Percentiles rank a stretch among this genome's conserved stretches.
phyloP scores from a whole-genome alignment of 1,140 invertebrate genomes.

The Pogonognathellus flavescens region DNA sequence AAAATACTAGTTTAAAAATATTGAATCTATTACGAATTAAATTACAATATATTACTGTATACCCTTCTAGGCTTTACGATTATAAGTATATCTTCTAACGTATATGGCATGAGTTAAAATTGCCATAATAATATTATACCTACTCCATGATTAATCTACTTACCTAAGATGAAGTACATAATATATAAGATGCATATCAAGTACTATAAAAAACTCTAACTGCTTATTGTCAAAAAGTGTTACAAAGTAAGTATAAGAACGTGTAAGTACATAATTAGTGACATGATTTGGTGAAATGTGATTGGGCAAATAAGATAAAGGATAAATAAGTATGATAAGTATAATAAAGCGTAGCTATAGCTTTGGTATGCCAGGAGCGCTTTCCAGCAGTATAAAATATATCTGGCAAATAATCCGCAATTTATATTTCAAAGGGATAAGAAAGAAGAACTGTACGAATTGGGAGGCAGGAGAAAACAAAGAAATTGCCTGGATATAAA shows the following conservation, averaged over 20 bases:
- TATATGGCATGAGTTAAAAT: background rate
- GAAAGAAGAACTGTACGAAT: background rate
- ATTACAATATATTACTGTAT: background rate
- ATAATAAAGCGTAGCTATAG: background rate
- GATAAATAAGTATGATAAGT: background rate
- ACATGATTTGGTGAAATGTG: slow-evolving; percentile 31
- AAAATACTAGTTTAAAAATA: too few species aligned
- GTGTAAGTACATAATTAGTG: background rate
- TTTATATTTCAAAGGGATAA: slow-evolving; percentile 39
- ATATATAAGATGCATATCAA: slow-evolving; percentile 34
- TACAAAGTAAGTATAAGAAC: slow-evolving; percentile 5
- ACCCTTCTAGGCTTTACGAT: background rate
- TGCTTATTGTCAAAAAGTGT: slow-evolving; percentile 8
- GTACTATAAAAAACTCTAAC: background rate
- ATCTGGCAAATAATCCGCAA: background rate
- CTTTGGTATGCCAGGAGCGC: slow-evolving; percentile 5
- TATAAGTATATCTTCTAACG: background rate
- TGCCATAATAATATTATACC: background rate
- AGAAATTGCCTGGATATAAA: slow-evolving; percentile 21
- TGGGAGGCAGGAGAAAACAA: slow-evolving; percentile 1
- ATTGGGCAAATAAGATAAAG: slow-evolving; percentile 9
- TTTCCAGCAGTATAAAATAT: background rate
- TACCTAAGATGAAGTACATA: slow-evolving; percentile 6
- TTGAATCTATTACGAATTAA: too few species aligned
- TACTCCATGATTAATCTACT: background rate